Evolutionary conservation across 2,888 invertebrate genomes (phyloP), one percentile per base, ranked within the genome.

Genomic region (Spatulosminthurus flaviceps): DNA sequence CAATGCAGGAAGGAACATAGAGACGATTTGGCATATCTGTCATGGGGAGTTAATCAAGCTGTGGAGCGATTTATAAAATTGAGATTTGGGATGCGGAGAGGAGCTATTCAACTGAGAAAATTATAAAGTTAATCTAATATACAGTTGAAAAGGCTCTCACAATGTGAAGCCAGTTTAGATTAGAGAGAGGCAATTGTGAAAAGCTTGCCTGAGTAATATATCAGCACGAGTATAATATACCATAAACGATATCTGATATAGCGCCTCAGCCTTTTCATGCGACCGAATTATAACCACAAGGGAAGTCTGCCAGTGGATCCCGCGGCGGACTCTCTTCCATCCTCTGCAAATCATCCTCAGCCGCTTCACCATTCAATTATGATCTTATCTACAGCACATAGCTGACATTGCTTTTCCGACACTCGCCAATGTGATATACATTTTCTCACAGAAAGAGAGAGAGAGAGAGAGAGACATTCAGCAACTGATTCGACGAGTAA

Each of bases 111-210:
- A 77, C 77, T 83, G 82, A 82, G 82, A 82, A 82, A 83, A 83
- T 83, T 83, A 83, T 83, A 83, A 83, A 83, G 82, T 83, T 83
- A 83, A 83, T 83, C 83, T 82, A 80, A 82, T 80, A 80, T 80
- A 82, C 83, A 82, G 81, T 82, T 83, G 83, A 83, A 83, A 82
- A 82, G 83, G 81, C 81, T 77, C 77, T 80, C 75, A 82, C 83
- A 83, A 83, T 83, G 82, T 80, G 80, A 78, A 80, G 79, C 81
- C 79, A 80, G 83, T 83, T 83, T 81, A 82, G 83, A 81, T 82
- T 83, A 82, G 81, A 78, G 73, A 76, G 71, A 79, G 76, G 82
- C 81, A 83, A 81, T 82, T 83, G 82, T 82, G 82, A 82, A 81
- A 79, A 81, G 81, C 74, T 78, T 80, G 51, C 61, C 77, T 78